These are phyloP conservation scores for Gallinago jamesoni DNA, from an alignment of 2,113 vertebrate species.

Conservation along the genomic window DNA sequence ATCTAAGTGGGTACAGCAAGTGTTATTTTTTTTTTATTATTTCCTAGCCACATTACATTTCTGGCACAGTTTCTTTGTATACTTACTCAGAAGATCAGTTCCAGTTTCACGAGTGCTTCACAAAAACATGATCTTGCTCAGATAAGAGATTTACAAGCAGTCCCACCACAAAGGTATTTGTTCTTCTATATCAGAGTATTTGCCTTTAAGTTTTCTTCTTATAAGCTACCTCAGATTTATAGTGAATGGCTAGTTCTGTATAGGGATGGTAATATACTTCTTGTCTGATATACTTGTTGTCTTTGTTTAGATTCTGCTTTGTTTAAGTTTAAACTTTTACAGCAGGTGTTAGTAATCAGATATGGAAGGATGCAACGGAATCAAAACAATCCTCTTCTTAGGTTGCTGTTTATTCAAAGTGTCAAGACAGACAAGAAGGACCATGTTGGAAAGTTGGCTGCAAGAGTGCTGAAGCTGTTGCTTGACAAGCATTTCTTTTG, in stretches of 20 bases:
- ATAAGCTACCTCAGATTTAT: background rate
- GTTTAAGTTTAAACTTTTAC: background rate
- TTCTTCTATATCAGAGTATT: background rate
- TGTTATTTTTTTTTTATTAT: background rate
- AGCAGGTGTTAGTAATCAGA: slow-evolving; percentile 18
- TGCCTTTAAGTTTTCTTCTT: background rate
- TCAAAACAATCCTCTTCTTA: background rate
- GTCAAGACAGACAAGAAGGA: background rate
- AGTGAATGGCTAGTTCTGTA: background rate
- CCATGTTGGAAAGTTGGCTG: slow-evolving; percentile 11
- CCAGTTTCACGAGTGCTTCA: background rate
- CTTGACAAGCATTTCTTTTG: background rate
- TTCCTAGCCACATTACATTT: background rate
- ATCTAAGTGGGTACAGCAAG: background rate
- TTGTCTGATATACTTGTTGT: background rate
- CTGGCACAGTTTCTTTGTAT: background rate
- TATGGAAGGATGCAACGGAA: background rate
- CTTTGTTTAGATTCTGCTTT: background rate
- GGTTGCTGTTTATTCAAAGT: slow-evolving; percentile 15
- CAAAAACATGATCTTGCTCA: background rate
- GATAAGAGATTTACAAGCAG: background rate
- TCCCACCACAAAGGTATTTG: background rate
- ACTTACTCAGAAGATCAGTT: background rate
- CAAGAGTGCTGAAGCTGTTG: background rate
- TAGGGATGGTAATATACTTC: background rate